Evolutionary conservation across 2,888 invertebrate genomes (phyloP).

Genomic region (Hoplodrina ambigua): DNA sequence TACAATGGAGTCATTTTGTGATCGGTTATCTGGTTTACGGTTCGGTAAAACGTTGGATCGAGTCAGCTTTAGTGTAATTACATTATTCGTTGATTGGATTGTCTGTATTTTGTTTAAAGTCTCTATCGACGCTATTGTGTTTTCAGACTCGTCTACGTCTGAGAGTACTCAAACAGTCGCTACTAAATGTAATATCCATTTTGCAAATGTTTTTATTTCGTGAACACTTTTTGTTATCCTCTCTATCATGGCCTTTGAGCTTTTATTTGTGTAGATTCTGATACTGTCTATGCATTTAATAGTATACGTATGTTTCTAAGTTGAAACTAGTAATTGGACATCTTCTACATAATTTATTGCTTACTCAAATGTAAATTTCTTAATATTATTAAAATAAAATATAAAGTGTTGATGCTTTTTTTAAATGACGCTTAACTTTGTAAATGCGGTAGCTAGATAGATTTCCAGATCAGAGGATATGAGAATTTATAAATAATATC

Average conservation of each 20-base stretch:
- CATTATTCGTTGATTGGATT: constrained; percentile 20
- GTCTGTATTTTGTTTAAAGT: neutral
- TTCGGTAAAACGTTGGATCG: constrained; percentile 1
- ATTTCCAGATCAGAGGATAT: constrained; percentile 29
- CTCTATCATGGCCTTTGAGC: too few species aligned
- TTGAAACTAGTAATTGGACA: too few species aligned
- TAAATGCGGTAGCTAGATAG: neutral
- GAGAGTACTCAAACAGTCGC: neutral
- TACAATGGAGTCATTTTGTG: constrained; percentile 52
- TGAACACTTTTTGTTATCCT: too few species aligned
- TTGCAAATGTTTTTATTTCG: too few species aligned
- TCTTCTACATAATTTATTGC: too few species aligned
- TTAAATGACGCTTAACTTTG: neutral
- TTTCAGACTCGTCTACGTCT: neutral
- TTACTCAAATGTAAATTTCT: too few species aligned
- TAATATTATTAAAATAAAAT: too few species aligned
- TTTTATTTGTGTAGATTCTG: too few species aligned
- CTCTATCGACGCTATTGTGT: neutral
- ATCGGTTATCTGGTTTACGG: constrained; percentile 48
- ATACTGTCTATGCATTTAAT: too few species aligned
- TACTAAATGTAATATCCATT: neutral
- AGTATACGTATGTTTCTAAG: too few species aligned
- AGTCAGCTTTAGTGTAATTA: constrained; percentile 34
- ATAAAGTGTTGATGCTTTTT: neutral
- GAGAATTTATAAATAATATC: constrained; percentile 32